These are phyloP conservation scores for Darevskia mixta DNA, from an alignment of 2,797 vertebrate species.

Conservation along the genomic window DNA sequence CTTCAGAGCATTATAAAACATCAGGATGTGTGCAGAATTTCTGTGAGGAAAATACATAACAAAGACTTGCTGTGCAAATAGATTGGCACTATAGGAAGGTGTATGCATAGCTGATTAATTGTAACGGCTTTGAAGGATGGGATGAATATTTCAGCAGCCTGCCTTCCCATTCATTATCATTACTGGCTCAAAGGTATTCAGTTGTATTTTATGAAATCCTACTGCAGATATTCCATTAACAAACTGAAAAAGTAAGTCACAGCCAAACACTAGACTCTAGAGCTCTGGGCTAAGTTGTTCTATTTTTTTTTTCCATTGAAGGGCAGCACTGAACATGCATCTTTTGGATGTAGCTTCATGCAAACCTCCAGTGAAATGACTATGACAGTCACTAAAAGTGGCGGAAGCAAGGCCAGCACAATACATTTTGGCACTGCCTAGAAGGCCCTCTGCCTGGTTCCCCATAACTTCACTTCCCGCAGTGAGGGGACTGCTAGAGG, in stretches of 20 bases:
- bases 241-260: background rate
- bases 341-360: too few relatives aligned
- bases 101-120: conserved; percentile 29
- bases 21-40: conserved; percentile 9
- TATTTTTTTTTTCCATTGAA: too few relatives aligned
- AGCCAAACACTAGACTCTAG: background rate
- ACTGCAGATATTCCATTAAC: background rate
- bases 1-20: conserved; percentile 24
- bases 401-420: too few relatives aligned
- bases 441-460: too few relatives aligned
- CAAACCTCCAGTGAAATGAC: too few relatives aligned
- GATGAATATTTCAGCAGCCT: conserved; percentile 26
- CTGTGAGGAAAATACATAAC: background rate
- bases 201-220: conserved; percentile 22
- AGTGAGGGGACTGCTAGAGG: too few relatives aligned
- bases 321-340: too few relatives aligned
- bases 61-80: conserved; percentile 17
- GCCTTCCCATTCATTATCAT: conserved; percentile 1
- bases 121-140: conserved; percentile 17
- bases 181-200: conserved; percentile 26
- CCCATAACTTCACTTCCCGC: too few relatives aligned
- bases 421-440: too few relatives aligned
- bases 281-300: too few relatives aligned
- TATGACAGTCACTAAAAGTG: too few relatives aligned
- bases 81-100: conserved; percentile 6